Percentiles rank a stretch among this genome's conserved stretches.
Evolutionary conservation across 2,888 invertebrate species (phyloP).

Genomic region (Hydrotaea diabolus): DNA sequence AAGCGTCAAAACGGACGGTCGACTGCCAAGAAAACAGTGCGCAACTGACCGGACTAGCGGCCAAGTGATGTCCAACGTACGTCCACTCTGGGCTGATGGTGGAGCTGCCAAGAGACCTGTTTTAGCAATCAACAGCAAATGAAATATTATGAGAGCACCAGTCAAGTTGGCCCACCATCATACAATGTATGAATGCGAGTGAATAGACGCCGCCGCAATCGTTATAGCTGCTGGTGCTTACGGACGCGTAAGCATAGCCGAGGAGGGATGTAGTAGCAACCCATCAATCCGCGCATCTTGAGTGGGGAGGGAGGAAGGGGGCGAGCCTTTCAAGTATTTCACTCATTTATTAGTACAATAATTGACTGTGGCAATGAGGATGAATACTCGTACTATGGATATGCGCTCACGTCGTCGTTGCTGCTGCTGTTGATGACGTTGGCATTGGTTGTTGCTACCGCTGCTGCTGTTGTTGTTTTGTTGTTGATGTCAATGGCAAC

Average conservation of each 20-base stretch:
- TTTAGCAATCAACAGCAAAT: slow-evolving; percentile 29
- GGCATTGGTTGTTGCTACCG: slow-evolving; percentile 1
- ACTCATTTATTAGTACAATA: slow-evolving; percentile 44
- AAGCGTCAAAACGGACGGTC: slow-evolving; percentile 27
- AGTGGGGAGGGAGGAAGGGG: neutral
- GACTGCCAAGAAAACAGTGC: slow-evolving; percentile 12
- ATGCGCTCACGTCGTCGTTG: neutral
- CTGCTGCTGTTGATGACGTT: slow-evolving; percentile 25
- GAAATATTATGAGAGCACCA: slow-evolving; percentile 25
- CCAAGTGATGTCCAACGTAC: neutral
- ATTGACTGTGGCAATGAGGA: slow-evolving; percentile 41
- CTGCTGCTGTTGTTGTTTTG: slow-evolving; percentile 17
- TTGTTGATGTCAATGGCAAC: slow-evolving; percentile 30
- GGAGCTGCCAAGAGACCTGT: slow-evolving; percentile 34
- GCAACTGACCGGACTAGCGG: neutral
- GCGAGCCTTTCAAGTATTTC: slow-evolving; percentile 30
- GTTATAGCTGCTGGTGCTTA: neutral
- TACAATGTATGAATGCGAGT: slow-evolving; percentile 26
- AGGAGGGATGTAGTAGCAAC: neutral
- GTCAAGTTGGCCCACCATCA: neutral
- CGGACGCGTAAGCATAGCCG: neutral
- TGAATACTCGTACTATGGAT: slow-evolving; percentile 10
- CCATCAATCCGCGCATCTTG: slow-evolving; percentile 30
- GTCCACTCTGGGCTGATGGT: neutral
- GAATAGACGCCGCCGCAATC: slow-evolving; percentile 1